phyloP scores from a whole-genome alignment of 2,888 invertebrate species.

The Patella depressa region DNA sequence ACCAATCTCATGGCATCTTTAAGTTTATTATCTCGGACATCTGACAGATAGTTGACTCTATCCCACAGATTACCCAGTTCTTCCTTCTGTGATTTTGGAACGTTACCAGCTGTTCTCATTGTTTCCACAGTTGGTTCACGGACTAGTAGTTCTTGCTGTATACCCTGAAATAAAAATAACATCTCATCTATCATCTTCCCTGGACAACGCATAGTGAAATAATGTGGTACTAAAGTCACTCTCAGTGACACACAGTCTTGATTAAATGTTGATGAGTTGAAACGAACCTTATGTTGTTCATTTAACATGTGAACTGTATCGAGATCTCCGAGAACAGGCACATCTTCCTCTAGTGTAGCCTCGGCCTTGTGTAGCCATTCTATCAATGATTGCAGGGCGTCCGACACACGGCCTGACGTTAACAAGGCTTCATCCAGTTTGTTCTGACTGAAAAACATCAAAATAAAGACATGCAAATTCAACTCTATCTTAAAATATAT shows the following conservation, averaged over 20 bases:
- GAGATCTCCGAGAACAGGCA: slow-evolving; percentile 69
- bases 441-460: slow-evolving; percentile 63
- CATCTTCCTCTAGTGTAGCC: slow-evolving; percentile 64
- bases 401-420: slow-evolving; percentile 68
- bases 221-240: no score
- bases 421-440: slow-evolving; percentile 70
- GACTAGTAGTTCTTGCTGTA: slow-evolving; percentile 67
- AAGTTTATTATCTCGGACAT: slow-evolving; percentile 62
- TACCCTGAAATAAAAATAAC: slow-evolving; percentile 49
- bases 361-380: slow-evolving; percentile 70
- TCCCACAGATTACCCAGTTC: slow-evolving; percentile 67
- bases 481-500: no score
- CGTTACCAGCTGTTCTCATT: slow-evolving; percentile 63
- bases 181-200: not conserved
- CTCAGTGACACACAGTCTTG: no score
- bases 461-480: not conserved
- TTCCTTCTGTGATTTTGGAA: slow-evolving; percentile 59
- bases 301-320: slow-evolving; percentile 70
- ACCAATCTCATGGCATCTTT: slow-evolving; percentile 68
- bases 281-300: slow-evolving; percentile 69
- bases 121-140: slow-evolving; percentile 64
- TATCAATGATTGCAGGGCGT: slow-evolving; percentile 67
- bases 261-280: no score
- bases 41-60: slow-evolving; percentile 62
- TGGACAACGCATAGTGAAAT: not conserved